Conservation (phyloP, 2,888 invertebrate genomes). For the Augochlorella aurata region DNA sequence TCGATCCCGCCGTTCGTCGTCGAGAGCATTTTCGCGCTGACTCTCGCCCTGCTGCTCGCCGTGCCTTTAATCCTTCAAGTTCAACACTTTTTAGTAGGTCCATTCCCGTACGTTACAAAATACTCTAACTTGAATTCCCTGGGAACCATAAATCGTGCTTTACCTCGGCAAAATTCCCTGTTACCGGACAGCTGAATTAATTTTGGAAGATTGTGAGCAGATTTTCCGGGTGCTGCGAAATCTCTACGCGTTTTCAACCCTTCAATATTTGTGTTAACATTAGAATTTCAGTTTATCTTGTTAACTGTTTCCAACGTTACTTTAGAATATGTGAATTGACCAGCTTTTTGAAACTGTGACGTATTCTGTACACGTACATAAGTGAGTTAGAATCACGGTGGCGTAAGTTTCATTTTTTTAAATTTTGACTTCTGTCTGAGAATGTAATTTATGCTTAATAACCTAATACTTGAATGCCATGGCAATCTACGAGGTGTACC, state of each 20-base stretch:
- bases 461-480: too few relatives aligned
- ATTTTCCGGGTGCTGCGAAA: background rate
- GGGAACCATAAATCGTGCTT: slow-evolving; percentile 5
- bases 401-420: too few relatives aligned
- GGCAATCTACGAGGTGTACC: too few relatives aligned
- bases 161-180: background rate
- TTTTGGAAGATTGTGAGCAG: background rate
- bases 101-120: background rate
- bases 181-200: background rate
- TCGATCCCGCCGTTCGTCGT: slow-evolving; percentile 73
- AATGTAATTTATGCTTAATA: too few relatives aligned
- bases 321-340: too few relatives aligned
- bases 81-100: slow-evolving; percentile 72
- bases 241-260: background rate
- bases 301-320: too few relatives aligned
- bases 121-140: slow-evolving; percentile 8
- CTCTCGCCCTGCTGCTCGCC: slow-evolving; percentile 72
- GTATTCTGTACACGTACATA: too few relatives aligned
- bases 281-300: too few relatives aligned
- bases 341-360: too few relatives aligned
- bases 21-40: slow-evolving; percentile 73
- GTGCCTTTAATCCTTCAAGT: slow-evolving; percentile 73
- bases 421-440: too few relatives aligned
- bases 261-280: background rate
- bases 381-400: too few relatives aligned